Evolutionary conservation across 64 coral and sea anemone species (phyloP).

Genomic region (Montipora cactus): DNA sequence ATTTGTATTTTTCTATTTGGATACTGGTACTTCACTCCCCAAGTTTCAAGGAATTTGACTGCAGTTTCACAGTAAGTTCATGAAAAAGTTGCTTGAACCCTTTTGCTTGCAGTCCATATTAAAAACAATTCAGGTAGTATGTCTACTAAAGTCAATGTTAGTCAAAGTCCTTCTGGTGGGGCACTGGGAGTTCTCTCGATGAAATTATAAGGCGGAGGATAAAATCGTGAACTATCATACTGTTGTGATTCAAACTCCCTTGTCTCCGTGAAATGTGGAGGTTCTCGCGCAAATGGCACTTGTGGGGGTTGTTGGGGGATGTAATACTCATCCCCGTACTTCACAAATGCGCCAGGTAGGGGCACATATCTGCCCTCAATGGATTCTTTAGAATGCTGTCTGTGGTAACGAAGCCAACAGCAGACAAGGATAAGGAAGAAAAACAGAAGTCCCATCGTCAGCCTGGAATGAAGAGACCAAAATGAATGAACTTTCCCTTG

Average conservation of each 20-base stretch:
- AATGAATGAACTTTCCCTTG: neutral
- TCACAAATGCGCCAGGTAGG: constrained; percentile 48
- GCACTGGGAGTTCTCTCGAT: constrained; percentile 86
- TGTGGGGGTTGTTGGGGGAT: constrained; percentile 59
- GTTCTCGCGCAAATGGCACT: constrained; percentile 27
- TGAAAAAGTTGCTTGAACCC: too few relatives aligned
- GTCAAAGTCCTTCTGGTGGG: constrained; percentile 43
- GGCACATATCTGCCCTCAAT: constrained; percentile 55
- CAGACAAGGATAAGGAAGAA: constrained; percentile 71
- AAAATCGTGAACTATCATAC: constrained; percentile 7
- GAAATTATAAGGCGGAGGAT: constrained; percentile 80
- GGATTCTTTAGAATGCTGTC: constrained; percentile 33
- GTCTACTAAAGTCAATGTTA: neutral
- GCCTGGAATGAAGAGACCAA: constrained; percentile 42
- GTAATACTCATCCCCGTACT: constrained; percentile 76
- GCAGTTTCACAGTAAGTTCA: too few relatives aligned
- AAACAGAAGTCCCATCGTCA: constrained; percentile 66
- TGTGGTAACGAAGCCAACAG: constrained; percentile 83
- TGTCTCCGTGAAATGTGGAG: constrained; percentile 18
- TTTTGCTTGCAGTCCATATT: too few relatives aligned
- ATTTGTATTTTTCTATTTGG: too few relatives aligned
- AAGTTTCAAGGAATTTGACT: too few relatives aligned
- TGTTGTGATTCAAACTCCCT: constrained; percentile 59
- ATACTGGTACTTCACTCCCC: too few relatives aligned
- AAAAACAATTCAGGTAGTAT: too few relatives aligned